Evolutionary conservation across 2,113 vertebrate species (phyloP), one percentile per base, ranked within the genome.

Genomic region (Geothlypis trichas): DNA sequence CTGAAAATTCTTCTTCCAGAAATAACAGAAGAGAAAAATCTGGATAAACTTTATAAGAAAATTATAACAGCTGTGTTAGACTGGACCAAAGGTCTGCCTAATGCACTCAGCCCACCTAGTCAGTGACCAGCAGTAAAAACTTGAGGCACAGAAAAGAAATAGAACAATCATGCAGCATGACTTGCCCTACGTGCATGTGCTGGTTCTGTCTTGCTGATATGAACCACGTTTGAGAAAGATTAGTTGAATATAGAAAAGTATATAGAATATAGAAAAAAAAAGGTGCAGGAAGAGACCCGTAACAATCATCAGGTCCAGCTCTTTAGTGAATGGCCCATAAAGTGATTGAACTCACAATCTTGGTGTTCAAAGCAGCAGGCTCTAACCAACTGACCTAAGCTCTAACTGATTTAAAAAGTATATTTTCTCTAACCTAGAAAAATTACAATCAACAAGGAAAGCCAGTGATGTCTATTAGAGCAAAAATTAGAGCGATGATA

Each of bases 211-310:
- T 66, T 47, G 23, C 23, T 74, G 23, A 44, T 62, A 49, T 44
- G 18, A 84, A 22, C 5, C 10, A 20, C 2, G 0, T 63, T 62
- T 87, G 52, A 84, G 73, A 83, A 75, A 80, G 14, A 77, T 68
- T 10, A 54, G 18, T 30, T 68, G 39, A 58, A 35, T 58, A 35
- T 22, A 58, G 33, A 35, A 24, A 58, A 58, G 33, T 35, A 58
- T 35, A n/a, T 24, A 58, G 33, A 76, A 54, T 33, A 33, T n/a
- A 33, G 57, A 33, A 68, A n/a, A n/a, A 59, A 87, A 90, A 72
- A 3, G 2, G 2, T 10, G 7, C 8, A 19, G 15, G 2, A 61
- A 28, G 9, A 37, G 28, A 52, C 22, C 17, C 12, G 17, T 52
- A 10, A 19, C 3, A 10, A 23, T 46, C 31, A 31, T 68, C 73